phyloP scores from a whole-genome alignment of 2,888 invertebrate species.

The Dynastes grantii region DNA sequence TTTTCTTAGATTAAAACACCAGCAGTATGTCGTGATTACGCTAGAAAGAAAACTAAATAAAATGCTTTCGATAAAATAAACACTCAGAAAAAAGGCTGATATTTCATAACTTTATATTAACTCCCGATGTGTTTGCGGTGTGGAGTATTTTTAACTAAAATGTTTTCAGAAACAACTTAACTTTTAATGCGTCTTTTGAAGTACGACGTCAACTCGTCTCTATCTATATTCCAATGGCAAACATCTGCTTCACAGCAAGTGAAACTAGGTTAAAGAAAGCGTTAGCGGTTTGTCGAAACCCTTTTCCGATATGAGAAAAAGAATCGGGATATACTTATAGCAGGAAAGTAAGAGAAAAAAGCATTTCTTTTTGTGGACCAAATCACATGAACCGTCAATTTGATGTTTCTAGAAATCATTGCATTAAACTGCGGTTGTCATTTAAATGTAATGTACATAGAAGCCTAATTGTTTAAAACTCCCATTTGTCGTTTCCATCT shows the following conservation, averaged over 20 bases:
- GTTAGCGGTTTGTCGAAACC: neutral
- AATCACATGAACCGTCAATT: slow-evolving; percentile 43
- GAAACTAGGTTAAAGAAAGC: slow-evolving; percentile 4
- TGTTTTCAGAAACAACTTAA: no score
- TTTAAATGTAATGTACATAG: slow-evolving; percentile 25
- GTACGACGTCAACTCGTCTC: neutral
- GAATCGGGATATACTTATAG: neutral
- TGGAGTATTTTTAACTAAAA: no score
- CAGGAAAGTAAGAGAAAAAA: slow-evolving; percentile 9
- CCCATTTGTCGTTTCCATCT: slow-evolving; percentile 9
- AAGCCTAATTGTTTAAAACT: slow-evolving; percentile 7
- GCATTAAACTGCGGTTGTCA: slow-evolving; percentile 23
- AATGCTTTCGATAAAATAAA: no score
- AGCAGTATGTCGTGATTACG: no score
- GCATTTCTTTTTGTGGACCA: slow-evolving; percentile 43
- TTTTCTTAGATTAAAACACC: neutral
- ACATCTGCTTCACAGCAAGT: neutral
- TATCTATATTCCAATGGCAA: neutral
- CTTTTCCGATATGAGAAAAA: slow-evolving; percentile 13
- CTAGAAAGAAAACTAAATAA: no score
- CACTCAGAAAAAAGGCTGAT: no score
- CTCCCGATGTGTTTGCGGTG: no score
- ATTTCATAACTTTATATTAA: no score
- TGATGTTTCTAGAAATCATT: slow-evolving; percentile 40
- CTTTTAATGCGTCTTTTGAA: no score